Base-by-base conservation (phyloP, 2,797 vertebrate genomes). In the Lithobates pipiens region DNA sequence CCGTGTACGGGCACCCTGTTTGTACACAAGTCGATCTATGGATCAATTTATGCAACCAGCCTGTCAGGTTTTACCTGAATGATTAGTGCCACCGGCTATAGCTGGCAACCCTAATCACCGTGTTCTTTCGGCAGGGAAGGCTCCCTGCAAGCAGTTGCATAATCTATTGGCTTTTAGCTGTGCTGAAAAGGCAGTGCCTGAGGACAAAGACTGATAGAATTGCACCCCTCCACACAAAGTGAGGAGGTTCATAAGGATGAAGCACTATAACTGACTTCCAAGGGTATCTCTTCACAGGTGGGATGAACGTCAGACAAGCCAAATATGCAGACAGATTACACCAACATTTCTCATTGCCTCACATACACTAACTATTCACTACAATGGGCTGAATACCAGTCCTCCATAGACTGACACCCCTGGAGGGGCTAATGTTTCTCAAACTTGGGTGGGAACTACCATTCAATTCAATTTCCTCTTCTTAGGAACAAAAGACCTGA, bases 341-440 rank as follows among this genome's bases (percentile, higher is more conserved):
- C 10, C n/a, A 46, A 44, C 42, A 34, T 70, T 46, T 23, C 44
- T 39, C 44, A 39, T n/a, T 83, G 72, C 63, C 76, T 77, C 46
- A 42, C 32, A 27, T 69, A 77, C 74, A 50, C 29, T 34, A 36
- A 36, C 39, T 68, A 50, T 67, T 75, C 42, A 75, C 1, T 54
- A 68, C 70, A 80, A 67, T 85, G 83, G 34, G 36, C 50, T 16
- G 21, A 23, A 69, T 54, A 71, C 27, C 46, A 39, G 39, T 67
- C 42, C 23, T 61, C 32, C 54, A 25, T n/a, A 32, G 44, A 32
- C 65, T 2, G 25, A 36, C 85, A 76, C 54, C 85, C 69, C 50
- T 27, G 50, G 75, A 54, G 79, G 27, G 65, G 54, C 74, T 82
- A 77, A 61, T 54, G 75, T 82, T 86, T 81, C 85, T 77, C 11